A percentile compares a stretch with the other conserved stretches of the same genome.
Evolutionary conservation across 92 coral and sea anemone genomes (phyloP).

Genomic region (Parazoanthus darwini): DNA sequence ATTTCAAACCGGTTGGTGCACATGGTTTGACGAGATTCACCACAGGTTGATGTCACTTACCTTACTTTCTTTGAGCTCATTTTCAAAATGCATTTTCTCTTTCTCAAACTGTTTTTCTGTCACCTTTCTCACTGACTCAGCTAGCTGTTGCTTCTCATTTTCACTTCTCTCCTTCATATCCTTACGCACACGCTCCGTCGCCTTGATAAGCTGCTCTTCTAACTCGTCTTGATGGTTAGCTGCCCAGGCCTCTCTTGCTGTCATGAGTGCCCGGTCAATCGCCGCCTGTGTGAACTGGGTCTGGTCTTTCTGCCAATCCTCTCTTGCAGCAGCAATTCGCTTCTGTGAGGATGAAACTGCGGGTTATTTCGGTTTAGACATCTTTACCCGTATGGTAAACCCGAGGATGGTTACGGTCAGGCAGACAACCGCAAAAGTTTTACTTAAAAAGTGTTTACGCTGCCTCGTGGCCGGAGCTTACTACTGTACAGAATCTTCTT

Average conservation of each 20-base stretch:
- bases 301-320: constrained; percentile 72
- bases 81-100: constrained; percentile 69
- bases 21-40: too few relatives aligned
- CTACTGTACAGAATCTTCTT: too few relatives aligned
- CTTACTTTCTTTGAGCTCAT: constrained; percentile 63
- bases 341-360: constrained; percentile 40
- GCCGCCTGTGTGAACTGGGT: constrained; percentile 70
- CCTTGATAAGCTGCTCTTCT: constrained; percentile 69
- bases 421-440: too few relatives aligned
- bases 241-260: constrained; percentile 91
- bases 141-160: constrained; percentile 58
- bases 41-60: constrained; percentile 3
- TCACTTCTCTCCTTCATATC: constrained; percentile 52
- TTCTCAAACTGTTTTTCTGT: constrained; percentile 57
- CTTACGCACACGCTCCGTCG: constrained; percentile 63
- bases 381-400: not conserved
- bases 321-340: constrained; percentile 66
- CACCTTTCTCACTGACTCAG: constrained; percentile 58
- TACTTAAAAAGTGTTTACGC: too few relatives aligned
- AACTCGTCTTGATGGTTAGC: constrained; percentile 66
- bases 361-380: too few relatives aligned
- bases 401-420: too few relatives aligned
- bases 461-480: too few relatives aligned
- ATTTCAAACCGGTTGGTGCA: not conserved
- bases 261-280: constrained; percentile 78